A percentile compares a stretch with the other conserved stretches of the same genome.
phyloP scores from a whole-genome alignment of 92 coral and sea anemone species.

The Metridium senile region DNA sequence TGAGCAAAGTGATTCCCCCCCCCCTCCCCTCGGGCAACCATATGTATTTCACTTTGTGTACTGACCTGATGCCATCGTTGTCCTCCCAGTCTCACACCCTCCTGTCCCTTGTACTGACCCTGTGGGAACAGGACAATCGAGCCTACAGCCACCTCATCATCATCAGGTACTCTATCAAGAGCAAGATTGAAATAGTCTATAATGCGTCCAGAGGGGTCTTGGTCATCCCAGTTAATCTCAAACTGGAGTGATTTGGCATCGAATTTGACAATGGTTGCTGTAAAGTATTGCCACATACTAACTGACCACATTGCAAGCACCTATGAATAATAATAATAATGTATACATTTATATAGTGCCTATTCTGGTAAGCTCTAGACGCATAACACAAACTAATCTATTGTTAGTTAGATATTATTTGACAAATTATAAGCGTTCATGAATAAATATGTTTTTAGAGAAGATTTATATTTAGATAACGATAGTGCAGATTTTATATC shows the following conservation, averaged over 20 bases:
- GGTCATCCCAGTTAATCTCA: constrained; percentile 92
- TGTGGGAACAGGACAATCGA: constrained; percentile 92
- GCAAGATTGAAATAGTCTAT: constrained; percentile 87
- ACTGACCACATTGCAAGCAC: constrained; percentile 83
- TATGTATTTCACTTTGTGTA: neutral
- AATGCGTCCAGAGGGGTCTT: constrained; percentile 84
- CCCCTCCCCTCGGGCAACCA: too few relatives aligned
- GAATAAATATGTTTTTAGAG: too few relatives aligned
- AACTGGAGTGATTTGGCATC: constrained; percentile 58
- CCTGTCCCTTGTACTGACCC: constrained; percentile 74
- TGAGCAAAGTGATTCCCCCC: too few relatives aligned
- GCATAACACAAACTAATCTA: too few relatives aligned
- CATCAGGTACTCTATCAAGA: constrained; percentile 85
- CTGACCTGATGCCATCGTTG: constrained; percentile 84
- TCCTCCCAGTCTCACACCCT: constrained; percentile 89
- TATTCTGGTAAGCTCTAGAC: neutral
- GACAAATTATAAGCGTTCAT: too few relatives aligned
- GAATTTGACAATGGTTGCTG: constrained; percentile 83
- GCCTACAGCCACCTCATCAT: constrained; percentile 85
- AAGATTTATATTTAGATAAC: too few relatives aligned
- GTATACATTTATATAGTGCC: neutral
- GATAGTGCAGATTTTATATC: too few relatives aligned
- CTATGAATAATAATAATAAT: constrained; percentile 21
- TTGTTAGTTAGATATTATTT: too few relatives aligned
- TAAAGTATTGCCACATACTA: constrained; percentile 91